Evolutionary conservation across 2,113 vertebrate genomes (phyloP).

Genomic region (Melospiza melodia): DNA sequence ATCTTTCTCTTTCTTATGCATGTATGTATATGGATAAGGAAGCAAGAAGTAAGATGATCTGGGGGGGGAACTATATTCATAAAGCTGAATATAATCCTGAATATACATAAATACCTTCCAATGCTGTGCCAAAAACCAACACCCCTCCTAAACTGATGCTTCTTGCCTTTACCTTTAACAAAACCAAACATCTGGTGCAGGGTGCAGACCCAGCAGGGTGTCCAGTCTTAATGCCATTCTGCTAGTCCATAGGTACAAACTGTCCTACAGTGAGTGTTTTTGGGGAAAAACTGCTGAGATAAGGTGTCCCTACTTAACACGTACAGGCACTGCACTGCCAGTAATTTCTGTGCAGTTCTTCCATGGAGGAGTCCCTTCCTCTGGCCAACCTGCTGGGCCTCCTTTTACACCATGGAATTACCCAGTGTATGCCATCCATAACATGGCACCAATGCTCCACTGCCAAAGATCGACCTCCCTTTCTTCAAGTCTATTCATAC

Average conservation of each 20-base stretch:
- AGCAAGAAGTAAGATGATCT: not conserved
- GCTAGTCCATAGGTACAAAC: not conserved
- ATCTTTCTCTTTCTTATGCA: not conserved
- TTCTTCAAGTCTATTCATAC: not conserved
- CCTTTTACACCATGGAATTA: not conserved
- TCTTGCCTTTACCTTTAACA: not conserved
- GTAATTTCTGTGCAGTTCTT: not conserved
- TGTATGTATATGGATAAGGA: not conserved
- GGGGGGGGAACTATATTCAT: not conserved
- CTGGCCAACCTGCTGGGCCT: not conserved
- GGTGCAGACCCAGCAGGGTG: not conserved
- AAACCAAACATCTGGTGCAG: not conserved
- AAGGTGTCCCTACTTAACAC: not conserved
- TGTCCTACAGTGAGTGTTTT: not conserved
- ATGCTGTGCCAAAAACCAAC: not conserved
- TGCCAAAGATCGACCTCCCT: rapidly evolving
- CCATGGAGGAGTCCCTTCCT: not conserved
- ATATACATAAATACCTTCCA: not conserved
- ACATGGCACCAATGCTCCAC: not conserved
- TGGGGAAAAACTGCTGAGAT: not conserved
- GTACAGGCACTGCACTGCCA: not conserved
- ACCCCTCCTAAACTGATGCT: not conserved
- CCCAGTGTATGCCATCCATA: not conserved
- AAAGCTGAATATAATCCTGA: not conserved
- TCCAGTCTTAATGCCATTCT: not conserved